A percentile compares a stretch with the other conserved stretches of the same genome.
These are phyloP conservation scores for Allygus modestus DNA, from an alignment of 2,888 invertebrate species.

Conservation along the genomic window DNA sequence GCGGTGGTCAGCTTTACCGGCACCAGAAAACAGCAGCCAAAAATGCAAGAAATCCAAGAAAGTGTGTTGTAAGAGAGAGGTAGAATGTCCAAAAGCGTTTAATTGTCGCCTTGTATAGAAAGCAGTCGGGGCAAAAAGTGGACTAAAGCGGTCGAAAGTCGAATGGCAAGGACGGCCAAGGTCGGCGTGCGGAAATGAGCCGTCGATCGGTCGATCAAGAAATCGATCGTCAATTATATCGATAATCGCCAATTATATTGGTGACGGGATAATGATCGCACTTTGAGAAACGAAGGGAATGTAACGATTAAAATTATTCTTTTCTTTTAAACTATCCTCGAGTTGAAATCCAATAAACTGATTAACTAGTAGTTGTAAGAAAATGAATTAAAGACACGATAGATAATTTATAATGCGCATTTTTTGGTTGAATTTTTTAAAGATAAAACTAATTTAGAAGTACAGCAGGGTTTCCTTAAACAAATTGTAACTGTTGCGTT, in stretches of 20 bases:
- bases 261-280: not conserved
- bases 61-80: conserved; percentile 42
- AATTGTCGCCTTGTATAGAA: conserved; percentile 57
- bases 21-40: conserved; percentile 25
- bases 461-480: too few species aligned
- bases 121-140: conserved; percentile 53
- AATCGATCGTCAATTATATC: conserved; percentile 14
- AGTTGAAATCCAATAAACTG: too few species aligned
- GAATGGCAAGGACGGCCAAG: conserved; percentile 47
- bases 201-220: not conserved
- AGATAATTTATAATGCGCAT: too few species aligned
- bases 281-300: not conserved
- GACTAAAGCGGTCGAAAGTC: conserved; percentile 41
- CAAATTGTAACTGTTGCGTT: too few species aligned
- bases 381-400: too few species aligned
- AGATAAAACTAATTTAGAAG: too few species aligned
- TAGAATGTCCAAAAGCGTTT: conserved; percentile 42
- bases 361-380: too few species aligned
- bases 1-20: not conserved
- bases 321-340: too few species aligned
- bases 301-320: not conserved
- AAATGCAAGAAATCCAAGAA: conserved; percentile 53
- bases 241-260: conserved; percentile 10
- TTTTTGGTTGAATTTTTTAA: too few species aligned
- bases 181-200: conserved; percentile 36